Base-by-base conservation (phyloP, 2,113 vertebrate species). In the Marcusenius ussheri region DNA sequence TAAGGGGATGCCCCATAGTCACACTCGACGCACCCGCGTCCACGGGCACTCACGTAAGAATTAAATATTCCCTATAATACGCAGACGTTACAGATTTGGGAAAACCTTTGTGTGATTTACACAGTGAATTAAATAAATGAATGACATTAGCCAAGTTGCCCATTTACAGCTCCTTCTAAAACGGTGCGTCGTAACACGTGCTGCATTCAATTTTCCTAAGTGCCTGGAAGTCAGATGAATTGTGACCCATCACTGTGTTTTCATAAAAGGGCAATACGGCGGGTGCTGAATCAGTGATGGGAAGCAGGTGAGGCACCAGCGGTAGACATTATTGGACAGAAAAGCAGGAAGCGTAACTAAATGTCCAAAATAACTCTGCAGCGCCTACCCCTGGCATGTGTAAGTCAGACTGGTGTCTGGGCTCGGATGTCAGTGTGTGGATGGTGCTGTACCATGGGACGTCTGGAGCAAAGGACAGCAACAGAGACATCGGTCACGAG, bases 191-290 rank as follows among this genome's bases (percentile, higher is more conserved):
- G 84, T 86, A 91, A 91, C 42, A 90, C 50, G 58, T 83, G 49
- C 80, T 89, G 66, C 51, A 88, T 90, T 91, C 89, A 88, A 90
- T 91, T 85, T 39, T 47, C 83, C 58, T 74, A 84, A 90, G 92
- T 88, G 66, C 53, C 17, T 27, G 39, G 47, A 88, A 47, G 86
- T 88, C 31, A 83, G 87, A 91, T 56, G 47, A 74, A 58, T 47
- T 53, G 70, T 42, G 66, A 88, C 11, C 89, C 70, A 42, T 90
- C 66, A 21, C 83, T 80, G 45, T 50, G 77, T 31, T 88, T 88
- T 90, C 86, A 83, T 77, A 77, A 77, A 31, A 15, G 70, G 27
- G 56, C 1, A 24, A 58, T 24, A 58, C 6, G 21, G 56, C 6
- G 7, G 27, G 13, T 7, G 11, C 31, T 35, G 70, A 39, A 31